Evolutionary conservation across 1,140 invertebrate species (phyloP).

Genomic region (Homalodisca vitripennis): DNA sequence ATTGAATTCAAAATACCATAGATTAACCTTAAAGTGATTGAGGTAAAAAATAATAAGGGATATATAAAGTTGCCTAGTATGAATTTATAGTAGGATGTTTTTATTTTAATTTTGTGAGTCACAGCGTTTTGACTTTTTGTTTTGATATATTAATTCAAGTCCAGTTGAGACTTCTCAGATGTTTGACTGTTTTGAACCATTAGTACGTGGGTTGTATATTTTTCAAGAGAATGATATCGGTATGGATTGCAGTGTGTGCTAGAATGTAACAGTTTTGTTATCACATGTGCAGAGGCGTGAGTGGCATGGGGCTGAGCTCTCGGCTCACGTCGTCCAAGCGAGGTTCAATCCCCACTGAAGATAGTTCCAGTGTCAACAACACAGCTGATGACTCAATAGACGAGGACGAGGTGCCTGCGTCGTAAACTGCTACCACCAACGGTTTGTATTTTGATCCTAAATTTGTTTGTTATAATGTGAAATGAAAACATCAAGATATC

Average conservation of each 20-base stretch:
- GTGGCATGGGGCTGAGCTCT: conserved; percentile 58
- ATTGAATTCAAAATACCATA: no score
- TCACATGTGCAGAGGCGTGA: conserved; percentile 51
- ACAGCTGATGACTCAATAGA: conserved; percentile 62
- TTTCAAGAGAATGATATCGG: neutral
- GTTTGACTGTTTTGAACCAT: neutral
- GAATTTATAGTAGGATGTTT: no score
- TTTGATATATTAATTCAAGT: neutral
- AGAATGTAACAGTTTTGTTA: neutral
- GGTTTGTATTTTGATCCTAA: no score
- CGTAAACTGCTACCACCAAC: conserved; percentile 11
- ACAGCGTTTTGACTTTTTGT: no score
- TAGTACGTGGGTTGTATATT: neutral
- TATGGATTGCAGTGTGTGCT: neutral
- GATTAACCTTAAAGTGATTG: no score
- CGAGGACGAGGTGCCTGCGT: conserved; percentile 47
- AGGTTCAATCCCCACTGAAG: conserved; percentile 66
- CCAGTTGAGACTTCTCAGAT: neutral
- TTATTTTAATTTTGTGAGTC: no score
- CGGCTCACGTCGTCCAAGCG: conserved; percentile 62
- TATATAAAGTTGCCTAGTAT: no score
- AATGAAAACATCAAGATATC: no score
- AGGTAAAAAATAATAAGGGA: no score
- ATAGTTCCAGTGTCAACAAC: conserved; percentile 44
- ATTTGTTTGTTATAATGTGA: no score